Conservation (phyloP, 53 echinoderm and acorn worm genomes). For the Crossaster papposus region DNA sequence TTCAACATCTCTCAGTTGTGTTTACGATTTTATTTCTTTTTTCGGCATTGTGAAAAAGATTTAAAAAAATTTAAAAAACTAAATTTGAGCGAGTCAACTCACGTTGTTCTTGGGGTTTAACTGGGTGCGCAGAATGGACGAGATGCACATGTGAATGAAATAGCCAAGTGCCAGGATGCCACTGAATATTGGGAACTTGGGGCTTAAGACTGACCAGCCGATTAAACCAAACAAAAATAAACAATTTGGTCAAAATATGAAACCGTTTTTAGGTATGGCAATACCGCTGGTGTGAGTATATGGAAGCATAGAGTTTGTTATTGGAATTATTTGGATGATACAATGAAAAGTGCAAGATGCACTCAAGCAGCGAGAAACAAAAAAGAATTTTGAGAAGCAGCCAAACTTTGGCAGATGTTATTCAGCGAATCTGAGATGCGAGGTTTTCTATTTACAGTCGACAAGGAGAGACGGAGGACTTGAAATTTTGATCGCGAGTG, state of each 20-base stretch:
- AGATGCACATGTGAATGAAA: slow-evolving; percentile 99
- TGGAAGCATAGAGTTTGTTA: not conserved
- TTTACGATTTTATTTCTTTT: no score
- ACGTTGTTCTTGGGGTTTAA: slow-evolving; percentile 91
- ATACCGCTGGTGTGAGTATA: not conserved
- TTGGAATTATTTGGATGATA: not conserved
- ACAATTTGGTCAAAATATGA: not conserved
- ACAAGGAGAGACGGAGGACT: not conserved
- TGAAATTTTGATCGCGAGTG: not conserved
- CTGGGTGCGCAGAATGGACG: slow-evolving; percentile 94
- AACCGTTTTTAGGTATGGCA: not conserved
- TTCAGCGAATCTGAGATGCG: not conserved
- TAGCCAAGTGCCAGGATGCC: slow-evolving; percentile 92
- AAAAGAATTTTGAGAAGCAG: not conserved
- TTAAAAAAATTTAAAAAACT: no score
- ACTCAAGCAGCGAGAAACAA: not conserved
- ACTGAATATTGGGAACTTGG: slow-evolving; percentile 81
- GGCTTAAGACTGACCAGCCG: slow-evolving; percentile 63
- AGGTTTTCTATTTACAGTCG: not conserved
- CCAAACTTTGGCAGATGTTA: not conserved
- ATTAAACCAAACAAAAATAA: not conserved
- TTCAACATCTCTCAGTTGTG: not conserved
- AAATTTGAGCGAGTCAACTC: slow-evolving; percentile 58
- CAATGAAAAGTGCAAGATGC: not conserved
- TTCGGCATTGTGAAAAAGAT: no score